phyloP scores from a whole-genome alignment of 2,888 invertebrate genomes.

The Aradus depressus region DNA sequence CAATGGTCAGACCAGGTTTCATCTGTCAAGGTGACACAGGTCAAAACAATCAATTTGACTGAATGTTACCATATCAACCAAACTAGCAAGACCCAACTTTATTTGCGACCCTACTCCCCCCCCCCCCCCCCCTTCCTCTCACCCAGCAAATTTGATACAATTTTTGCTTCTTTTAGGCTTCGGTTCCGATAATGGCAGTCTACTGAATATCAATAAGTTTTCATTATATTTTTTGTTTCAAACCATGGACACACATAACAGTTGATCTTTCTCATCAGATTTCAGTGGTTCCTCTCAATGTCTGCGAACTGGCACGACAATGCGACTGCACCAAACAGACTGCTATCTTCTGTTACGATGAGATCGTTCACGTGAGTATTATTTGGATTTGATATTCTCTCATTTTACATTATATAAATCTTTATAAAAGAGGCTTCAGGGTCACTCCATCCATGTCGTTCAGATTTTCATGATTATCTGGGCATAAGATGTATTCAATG shows the following conservation, averaged over 20 bases:
- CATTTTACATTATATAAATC: conserved; percentile 11
- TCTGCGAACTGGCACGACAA: conserved; percentile 3
- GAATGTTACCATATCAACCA: no score
- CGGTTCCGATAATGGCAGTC: no score
- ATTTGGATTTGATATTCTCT: conserved; percentile 10
- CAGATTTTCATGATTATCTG: no score
- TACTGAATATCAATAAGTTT: no score
- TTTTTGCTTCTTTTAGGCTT: no score
- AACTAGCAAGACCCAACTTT: no score
- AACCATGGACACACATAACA: no score
- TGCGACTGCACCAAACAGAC: conserved; percentile 15
- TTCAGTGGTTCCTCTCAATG: conserved; percentile 9
- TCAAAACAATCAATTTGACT: neutral
- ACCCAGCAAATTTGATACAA: neutral
- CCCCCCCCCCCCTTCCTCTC: neutral
- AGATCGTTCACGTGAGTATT: conserved; percentile 15
- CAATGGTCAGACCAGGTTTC: no score
- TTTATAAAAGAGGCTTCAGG: neutral
- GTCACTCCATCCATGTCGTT: no score
- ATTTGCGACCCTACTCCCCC: neutral
- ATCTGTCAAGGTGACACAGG: no score
- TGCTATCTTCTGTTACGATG: conserved; percentile 19
- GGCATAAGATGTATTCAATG: no score
- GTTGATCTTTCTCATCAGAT: conserved; percentile 5
- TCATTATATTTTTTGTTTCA: no score